A percentile compares a stretch with the other conserved stretches of the same genome.
phyloP scores from a whole-genome alignment of 1,140 invertebrate species.

The Drosophila rhopaloa region DNA sequence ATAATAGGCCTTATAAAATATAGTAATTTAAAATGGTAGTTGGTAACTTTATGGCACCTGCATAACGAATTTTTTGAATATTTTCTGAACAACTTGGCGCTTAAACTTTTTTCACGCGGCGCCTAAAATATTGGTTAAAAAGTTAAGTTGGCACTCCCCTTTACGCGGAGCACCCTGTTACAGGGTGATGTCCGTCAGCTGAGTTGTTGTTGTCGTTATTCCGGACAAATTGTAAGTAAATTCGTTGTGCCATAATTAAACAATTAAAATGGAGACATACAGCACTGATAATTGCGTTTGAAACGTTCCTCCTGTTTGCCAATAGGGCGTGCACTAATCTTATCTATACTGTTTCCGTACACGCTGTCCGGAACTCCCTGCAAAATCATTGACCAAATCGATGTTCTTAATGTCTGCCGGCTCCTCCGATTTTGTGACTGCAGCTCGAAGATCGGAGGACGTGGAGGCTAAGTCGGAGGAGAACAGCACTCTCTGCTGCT shows the following conservation, averaged over 20 bases:
- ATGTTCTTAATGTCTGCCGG: constrained; percentile 37
- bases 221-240: constrained; percentile 21
- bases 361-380: constrained; percentile 50
- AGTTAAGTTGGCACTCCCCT: constrained; percentile 4
- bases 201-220: constrained; percentile 20
- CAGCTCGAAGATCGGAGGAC: constrained; percentile 50
- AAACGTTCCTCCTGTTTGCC: neutral
- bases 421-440: constrained; percentile 34
- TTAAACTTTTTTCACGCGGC: too few relatives aligned
- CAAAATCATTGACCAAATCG: constrained; percentile 25
- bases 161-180: constrained; percentile 5
- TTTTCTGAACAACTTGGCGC: too few relatives aligned
- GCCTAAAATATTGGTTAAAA: neutral
- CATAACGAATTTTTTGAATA: too few relatives aligned
- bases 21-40: too few relatives aligned
- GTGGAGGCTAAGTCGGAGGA: constrained; percentile 12
- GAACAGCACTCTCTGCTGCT: constrained; percentile 85
- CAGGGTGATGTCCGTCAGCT: constrained; percentile 13
- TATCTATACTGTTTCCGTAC: constrained; percentile 46
- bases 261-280: neutral
- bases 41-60: too few relatives aligned
- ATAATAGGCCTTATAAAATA: too few relatives aligned
- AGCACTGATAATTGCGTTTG: neutral
- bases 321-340: constrained; percentile 22
- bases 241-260: constrained; percentile 13